Base-by-base conservation (phyloP, 2,113 vertebrate genomes). In the Numenius arquata region DNA sequence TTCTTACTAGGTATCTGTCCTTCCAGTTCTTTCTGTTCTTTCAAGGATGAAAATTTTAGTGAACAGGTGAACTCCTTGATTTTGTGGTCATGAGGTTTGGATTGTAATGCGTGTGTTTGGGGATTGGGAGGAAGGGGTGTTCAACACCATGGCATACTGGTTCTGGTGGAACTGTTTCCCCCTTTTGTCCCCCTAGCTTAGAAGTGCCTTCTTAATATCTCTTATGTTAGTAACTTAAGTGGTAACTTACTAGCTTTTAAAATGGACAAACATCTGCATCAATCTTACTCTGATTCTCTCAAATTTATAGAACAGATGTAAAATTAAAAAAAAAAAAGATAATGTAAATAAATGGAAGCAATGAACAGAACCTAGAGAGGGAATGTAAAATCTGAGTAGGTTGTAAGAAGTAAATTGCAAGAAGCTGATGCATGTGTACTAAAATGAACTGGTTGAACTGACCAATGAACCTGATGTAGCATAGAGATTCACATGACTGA, bases 101-200 rank as follows among this genome's bases (percentile, higher is more conserved):
- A 12, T 43, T 79, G 45, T 15, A 27, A 10, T 67, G 62, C 29
- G 9, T 62, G 13, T 82, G 8, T 11, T 71, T 5, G 4, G 5
- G 8, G 5, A 3, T 21, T 2, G 3, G 16, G 21, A 30, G 7
- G 8, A 11, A 68, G 15, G 2, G 6, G 1, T 67, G 10, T 63
- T 79, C 5, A 40, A 34, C 18, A 34, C 27, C 3, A 3, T 3
- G 3, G 12, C 8, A 26, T 12, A 4, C 26, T 71, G 12, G 8
- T 52, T 89, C 29, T 72, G 22, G 59, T 94, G 38, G 9, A 45
- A 41, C 19, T 41, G 26, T 4, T 84, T 76, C 5, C 8, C 8
- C 7, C 7, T 27, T 52, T 19, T 55, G 8, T 34, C 48, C 38
- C 30, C 4, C 9, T 36, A 40, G 7, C 8, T 61, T 40, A 53